Evolutionary conservation across 2,797 vertebrate genomes (phyloP), one percentile per base, ranked within the genome.

Genomic region (Aplochiton taeniatus): DNA sequence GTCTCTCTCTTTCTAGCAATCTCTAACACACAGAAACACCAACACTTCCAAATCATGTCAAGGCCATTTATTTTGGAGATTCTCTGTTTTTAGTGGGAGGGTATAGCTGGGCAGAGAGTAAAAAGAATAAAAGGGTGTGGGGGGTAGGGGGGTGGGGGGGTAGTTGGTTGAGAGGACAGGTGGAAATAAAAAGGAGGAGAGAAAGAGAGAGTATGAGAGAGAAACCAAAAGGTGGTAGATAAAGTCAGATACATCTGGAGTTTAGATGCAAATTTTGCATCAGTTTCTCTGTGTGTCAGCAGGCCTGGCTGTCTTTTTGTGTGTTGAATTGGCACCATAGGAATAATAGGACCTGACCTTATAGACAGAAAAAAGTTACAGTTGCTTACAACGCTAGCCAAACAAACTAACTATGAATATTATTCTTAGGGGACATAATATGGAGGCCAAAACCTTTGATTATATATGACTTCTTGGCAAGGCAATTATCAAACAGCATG

Each of bases 51-150:
- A 62, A 51, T 51, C 11, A 17, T 42, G 43, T 41, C 11, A 49
- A 51, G 44, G 11, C 31, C 17, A 65, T 80, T 76, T 85, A 88
- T 87, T 87, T 88, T 81, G 83, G 80, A 77, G 74, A 51, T 56
- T 74, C 69, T 82, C 64, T 70, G n/a, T 78, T 84, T 68, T 80
- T 61, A 66, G 70, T 77, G 73, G 87, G 73, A 83, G 82, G 79
- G 80, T 60, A 87, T 87, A 80, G 84, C 78, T 54, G 78, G 13
- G 7, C 1, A 41, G 59, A 57, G 63, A 11, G 74, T 31, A 65
- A 4, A 50, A 17, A 31, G 50, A 71, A 18, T 53, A 47, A 63
- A 46, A 52, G 18, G 58, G 42, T 44, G 46, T 56, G 20, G 11
- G 31, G 12, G 60, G 52, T 19, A 63, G 51, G 57, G 19, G 57